Percentiles rank a stretch among this genome's conserved stretches.
These are phyloP conservation scores for Phenacoccus solenopsis DNA, from an alignment of 1,140 invertebrate species.

Conservation along the genomic window DNA sequence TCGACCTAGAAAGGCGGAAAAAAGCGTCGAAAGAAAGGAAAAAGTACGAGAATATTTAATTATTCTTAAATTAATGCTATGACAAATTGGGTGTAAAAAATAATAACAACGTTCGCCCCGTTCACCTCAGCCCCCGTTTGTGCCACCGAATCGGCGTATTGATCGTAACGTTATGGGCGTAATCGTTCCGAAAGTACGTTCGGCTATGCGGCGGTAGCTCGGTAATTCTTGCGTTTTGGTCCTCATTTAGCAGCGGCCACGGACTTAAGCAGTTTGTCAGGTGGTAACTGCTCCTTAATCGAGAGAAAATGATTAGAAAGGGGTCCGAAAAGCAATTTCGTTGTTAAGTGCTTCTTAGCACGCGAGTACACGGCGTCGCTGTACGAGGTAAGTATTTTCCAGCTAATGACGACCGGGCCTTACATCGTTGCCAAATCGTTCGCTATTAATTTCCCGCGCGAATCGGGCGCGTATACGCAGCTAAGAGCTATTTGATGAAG, in stretches of 20 bases:
- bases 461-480: too few species aligned
- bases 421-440: neutral
- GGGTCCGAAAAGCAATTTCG: conserved; percentile 1
- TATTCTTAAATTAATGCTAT: neutral
- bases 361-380: neutral
- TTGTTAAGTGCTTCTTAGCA: conserved; percentile 1
- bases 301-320: neutral
- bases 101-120: too few species aligned
- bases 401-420: neutral
- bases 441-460: neutral
- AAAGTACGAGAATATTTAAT: neutral
- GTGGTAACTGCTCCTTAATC: conserved; percentile 1
- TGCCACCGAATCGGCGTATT: neutral
- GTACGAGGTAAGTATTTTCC: neutral
- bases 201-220: neutral
- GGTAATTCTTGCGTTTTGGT: neutral
- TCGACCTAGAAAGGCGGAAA: too few species aligned
- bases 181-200: too few species aligned
- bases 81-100: conserved; percentile 2
- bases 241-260: neutral
- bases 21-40: too few species aligned
- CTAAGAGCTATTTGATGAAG: neutral
- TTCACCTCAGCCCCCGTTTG: too few species aligned
- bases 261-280: neutral
- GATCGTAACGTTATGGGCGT: neutral